Evolutionary conservation across 2,888 invertebrate species (phyloP), one percentile per base, ranked within the genome.

Genomic region (Tridacna crocea): DNA sequence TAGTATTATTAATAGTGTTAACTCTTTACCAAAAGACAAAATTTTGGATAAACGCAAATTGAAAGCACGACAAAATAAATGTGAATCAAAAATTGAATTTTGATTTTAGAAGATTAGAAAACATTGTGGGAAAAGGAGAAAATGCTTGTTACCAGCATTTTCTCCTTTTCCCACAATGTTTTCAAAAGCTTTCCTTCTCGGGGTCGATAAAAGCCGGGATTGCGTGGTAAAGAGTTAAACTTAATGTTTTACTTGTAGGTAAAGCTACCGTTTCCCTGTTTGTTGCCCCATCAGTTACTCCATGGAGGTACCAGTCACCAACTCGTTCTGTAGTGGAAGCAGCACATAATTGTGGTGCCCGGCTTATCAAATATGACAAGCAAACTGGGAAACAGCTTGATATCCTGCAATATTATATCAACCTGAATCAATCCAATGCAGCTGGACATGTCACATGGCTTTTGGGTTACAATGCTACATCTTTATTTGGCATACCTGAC

Each of bases 301-400:
- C 99, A 0, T 96, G 97, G 94, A 96, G 97, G 88, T 96, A 97
- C 79, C 90, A 77, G 88, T 74, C 70, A 15, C 73, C 88, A 63
- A 77, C 76, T 0, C n/a, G n/a, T n/a, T n/a, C n/a, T 36, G 87
- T 92, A 4, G 90, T 92, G 11, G 93, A 94, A 6, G 82, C 84
- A 0, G 81, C 90, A 0, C 98, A 98, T 92, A 98, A 98, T 95
- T 98, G 98, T 6, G 98, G 97, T 61, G 95, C 98, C 82, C 96
- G 98, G 85, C 96, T 98, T 68, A 97, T 98, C 95, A 97, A 97
- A 95, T 98, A 98, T 94, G 97, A 98, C 94, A 97, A 97, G 87
- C 77, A 76, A 10, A 90, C 89, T 13, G 91, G 91, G 24, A 94
- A 97, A 97, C 97, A 98, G 83, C 95, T 97, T 93, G 98, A 98